Conservation (phyloP, 2,888 invertebrate genomes). For the Orgyia antiqua region DNA sequence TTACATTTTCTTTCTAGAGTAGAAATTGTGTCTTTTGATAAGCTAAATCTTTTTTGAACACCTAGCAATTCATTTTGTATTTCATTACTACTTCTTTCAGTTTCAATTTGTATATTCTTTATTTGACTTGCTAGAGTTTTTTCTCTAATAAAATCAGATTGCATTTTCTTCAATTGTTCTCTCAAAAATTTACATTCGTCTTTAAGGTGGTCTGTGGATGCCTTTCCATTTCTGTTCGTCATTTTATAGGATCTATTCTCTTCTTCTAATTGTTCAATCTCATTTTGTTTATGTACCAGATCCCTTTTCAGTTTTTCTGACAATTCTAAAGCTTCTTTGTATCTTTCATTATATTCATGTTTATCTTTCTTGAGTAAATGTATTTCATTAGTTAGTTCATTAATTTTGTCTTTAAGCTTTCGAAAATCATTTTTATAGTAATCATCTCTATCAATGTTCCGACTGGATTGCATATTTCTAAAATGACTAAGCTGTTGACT, state of each 20-base stretch:
- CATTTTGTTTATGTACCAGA: slow-evolving; percentile 57
- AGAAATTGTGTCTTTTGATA: slow-evolving; percentile 77
- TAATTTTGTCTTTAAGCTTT: slow-evolving; percentile 50
- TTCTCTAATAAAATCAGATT: slow-evolving; percentile 67
- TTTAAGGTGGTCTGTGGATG: slow-evolving; percentile 59
- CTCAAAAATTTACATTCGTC: slow-evolving; percentile 65
- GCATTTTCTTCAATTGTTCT: slow-evolving; percentile 66
- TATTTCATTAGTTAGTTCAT: slow-evolving; percentile 48
- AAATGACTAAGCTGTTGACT: slow-evolving; percentile 58
- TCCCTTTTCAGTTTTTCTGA: slow-evolving; percentile 63
- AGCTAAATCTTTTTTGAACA: slow-evolving; percentile 80
- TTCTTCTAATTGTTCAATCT: slow-evolving; percentile 61
- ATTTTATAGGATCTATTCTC: slow-evolving; percentile 69
- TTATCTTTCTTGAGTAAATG: slow-evolving; percentile 56
- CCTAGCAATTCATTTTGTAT: slow-evolving; percentile 82
- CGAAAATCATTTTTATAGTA: slow-evolving; percentile 41
- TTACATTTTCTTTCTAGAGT: slow-evolving; percentile 78
- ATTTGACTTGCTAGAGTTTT: slow-evolving; percentile 69
- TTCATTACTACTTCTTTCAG: slow-evolving; percentile 84
- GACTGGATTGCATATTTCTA: slow-evolving; percentile 41
- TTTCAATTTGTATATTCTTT: slow-evolving; percentile 86
- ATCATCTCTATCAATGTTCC: slow-evolving; percentile 38
- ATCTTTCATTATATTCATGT: slow-evolving; percentile 56
- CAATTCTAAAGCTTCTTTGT: slow-evolving; percentile 54
- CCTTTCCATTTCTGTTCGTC: slow-evolving; percentile 61